Base-by-base conservation (phyloP, 2,888 invertebrate species). In the Dicranocentrus wangi region DNA sequence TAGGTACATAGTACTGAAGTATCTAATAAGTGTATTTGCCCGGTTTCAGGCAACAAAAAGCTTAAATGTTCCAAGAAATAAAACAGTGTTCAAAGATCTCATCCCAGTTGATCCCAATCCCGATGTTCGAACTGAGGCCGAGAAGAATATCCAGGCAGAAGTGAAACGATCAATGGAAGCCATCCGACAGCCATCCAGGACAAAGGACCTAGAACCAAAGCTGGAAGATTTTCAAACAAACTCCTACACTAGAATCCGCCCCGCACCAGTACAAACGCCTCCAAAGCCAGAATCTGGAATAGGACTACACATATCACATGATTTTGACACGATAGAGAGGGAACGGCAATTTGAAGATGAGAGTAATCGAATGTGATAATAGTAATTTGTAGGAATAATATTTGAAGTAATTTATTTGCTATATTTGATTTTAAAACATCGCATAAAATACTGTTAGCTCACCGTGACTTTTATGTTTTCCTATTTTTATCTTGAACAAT, bases 131-230 rank as follows among this genome's bases (percentile, higher is more conserved):
- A 68, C 80, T 3, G 65, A 77, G 63, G 72, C 82, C 2, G 76
- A 80, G n/a, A 66, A 61, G 13, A 55, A 42, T 2, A 66, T 84
- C 13, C 42, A 70, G 17, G 84, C 82, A n/a, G 80, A 84, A 66
- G 73, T 82, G 1, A 77, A 73, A 42, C 42, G 55, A 42, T 78
- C 78, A 23, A 78, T 78, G 13, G 70, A 70, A 27, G 71, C 82
- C 0, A 53, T 73, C 8, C 71, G 77, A 10, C 80, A 60, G 10
- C 51, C 58, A 0, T 47, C 17, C 19, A 69, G 78, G 25, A 51
- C 75, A 5, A 66, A 60, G 32, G 84, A 84, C 75, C 73, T 81
- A 1, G 84, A 82, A 61, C 84, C 84, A 23, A 77, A 77, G 47
- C 53, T 84, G 3, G 61, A 61, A 47, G 82, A 84, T 39, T 82